Evolutionary conservation across 37 sponge, comb jelly and placozoan species (phyloP), one percentile per base, ranked within the genome.

Genomic region (Beroe forskalii): DNA sequence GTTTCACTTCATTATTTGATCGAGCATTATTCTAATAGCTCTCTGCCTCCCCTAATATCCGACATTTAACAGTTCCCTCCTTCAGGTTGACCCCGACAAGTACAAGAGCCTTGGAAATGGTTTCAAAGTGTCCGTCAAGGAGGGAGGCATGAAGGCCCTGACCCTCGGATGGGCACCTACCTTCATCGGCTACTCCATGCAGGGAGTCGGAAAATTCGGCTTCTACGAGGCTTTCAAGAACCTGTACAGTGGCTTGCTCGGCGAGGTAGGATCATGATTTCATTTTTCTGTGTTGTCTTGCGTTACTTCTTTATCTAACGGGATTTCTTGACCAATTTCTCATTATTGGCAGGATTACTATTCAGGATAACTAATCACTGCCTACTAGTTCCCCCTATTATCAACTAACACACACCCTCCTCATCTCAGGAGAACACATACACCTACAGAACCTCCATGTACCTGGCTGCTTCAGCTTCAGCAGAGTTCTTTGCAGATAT

Each of bases 401-500:
- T n/a, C n/a, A n/a, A n/a, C n/a, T n/a, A n/a, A n/a, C n/a, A n/a
- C n/a, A n/a, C n/a, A n/a, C n/a, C n/a, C n/a, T n/a, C n/a, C n/a
- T n/a, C n/a, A n/a, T 48, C 12, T 41, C 89, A 97, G 95, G 96
- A 98, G 61, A 90, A 90, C 1, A 43, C 95, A n/a, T 98, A 94
- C 80, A 32, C 69, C 28, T 98, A 94, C 90, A 92, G 99, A 12
- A 98, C 99, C 28, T 93, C 93, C 12, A 94, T 98, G 61, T 98
- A 98, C 89, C 92, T 98, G 62, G 99, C 99, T 64, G 99, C 99
- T 2, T 93, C 93, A 24, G 99, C 99, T 67, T 96, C 96, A 93
- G 99, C 99, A 19, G 99, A 98, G 91, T 98, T 98, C 93, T 98
- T 98, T 94, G 99, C 99, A 32, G 99, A 98, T 80, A 98, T 98